These are phyloP conservation scores for Esox masquinongy DNA, from an alignment of 2,797 vertebrate species.

Conservation along the genomic window DNA sequence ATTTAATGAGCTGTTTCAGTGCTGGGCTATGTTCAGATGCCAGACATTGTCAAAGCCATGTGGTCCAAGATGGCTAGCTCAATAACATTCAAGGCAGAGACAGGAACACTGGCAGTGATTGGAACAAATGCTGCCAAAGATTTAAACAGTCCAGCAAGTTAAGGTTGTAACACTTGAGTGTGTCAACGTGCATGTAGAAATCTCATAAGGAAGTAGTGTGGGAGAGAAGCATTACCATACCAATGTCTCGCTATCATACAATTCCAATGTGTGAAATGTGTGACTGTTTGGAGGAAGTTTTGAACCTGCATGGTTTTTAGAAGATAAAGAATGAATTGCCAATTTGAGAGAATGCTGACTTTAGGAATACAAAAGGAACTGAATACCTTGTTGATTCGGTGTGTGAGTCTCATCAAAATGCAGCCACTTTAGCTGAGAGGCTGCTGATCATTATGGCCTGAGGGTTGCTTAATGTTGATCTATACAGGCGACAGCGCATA, in stretches of 20 bases:
- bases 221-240: neutral
- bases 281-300: neutral
- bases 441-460: conserved; percentile 1
- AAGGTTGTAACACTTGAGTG: too few species aligned
- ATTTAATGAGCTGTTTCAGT: too few species aligned
- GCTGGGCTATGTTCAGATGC: too few species aligned
- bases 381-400: neutral
- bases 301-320: neutral
- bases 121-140: too few species aligned
- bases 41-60: too few species aligned
- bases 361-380: neutral
- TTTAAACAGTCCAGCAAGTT: too few species aligned
- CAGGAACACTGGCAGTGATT: too few species aligned
- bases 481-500: neutral
- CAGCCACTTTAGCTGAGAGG: neutral
- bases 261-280: neutral
- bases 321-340: neutral
- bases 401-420: neutral
- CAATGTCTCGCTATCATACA: neutral
- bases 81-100: too few species aligned
- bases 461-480: neutral
- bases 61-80: too few species aligned
- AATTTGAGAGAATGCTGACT: neutral
- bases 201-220: neutral
- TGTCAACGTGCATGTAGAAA: neutral